These are phyloP conservation scores for Eupithecia abbreviata DNA, from an alignment of 2,888 invertebrate species.

Conservation along the genomic window DNA sequence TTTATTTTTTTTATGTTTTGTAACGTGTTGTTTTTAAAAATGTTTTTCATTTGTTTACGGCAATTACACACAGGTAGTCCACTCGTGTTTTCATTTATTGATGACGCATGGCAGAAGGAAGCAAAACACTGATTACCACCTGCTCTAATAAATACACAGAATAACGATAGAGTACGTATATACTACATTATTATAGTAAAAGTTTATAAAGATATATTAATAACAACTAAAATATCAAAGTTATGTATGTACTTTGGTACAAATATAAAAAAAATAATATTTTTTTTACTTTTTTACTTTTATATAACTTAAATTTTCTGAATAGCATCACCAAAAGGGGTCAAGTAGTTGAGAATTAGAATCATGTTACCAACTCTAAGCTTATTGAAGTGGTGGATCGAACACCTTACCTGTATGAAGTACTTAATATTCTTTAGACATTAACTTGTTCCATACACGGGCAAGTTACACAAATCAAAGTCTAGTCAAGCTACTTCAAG, in stretches of 20 bases:
- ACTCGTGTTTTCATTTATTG: not conserved
- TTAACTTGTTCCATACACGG: not conserved
- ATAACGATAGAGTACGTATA: not conserved
- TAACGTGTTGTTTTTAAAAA: not conserved
- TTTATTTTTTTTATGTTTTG: not conserved
- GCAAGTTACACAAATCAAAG: not conserved
- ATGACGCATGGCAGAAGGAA: not conserved
- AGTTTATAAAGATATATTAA: not conserved
- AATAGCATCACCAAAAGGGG: not conserved
- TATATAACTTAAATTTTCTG: not conserved
- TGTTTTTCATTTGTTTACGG: not conserved
- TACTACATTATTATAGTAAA: not conserved
- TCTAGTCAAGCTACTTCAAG: too few relatives aligned
- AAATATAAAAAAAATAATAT: too few relatives aligned
- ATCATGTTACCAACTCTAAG: not conserved
- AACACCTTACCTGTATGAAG: not conserved
- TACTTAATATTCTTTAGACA: not conserved
- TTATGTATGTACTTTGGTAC: too few relatives aligned
- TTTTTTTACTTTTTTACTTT: too few relatives aligned
- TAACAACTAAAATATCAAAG: not conserved
- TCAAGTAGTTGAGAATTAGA: not conserved
- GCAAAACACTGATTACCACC: not conserved
- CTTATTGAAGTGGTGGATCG: not conserved
- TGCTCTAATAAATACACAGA: not conserved
- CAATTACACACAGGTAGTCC: not conserved